Evolutionary conservation across 2,888 invertebrate species (phyloP), one percentile per base, ranked within the genome.

Genomic region (Calliopum simillimum): DNA sequence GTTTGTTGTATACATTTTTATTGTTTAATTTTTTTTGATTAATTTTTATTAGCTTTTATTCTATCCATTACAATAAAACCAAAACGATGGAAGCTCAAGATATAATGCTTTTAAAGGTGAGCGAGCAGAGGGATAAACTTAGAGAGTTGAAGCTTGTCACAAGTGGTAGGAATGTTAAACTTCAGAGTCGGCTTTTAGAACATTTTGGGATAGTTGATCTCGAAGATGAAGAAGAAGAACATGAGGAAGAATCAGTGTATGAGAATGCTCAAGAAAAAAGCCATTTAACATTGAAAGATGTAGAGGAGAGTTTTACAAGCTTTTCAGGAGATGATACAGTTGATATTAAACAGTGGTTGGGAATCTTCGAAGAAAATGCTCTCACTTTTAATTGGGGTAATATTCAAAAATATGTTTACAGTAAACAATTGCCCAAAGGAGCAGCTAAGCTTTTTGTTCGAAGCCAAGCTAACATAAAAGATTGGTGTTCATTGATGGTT

Each of bases 271-370:
- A 59, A 41, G 59, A 25, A 11, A 59, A 43, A 19, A 16, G 59
- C 43, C 2, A 43, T 14, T 56, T 59, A 16, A 43, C 59, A 41
- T 33, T 59, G 41, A 59, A 59, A 41, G 33, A 59, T 16, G 59
- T 59, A 16, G 59, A 59, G 19, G 59, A 59, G 33, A 59, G 59
- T 16, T 59, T 59, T 41, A 59, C 59, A 4, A 59, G 41, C 43
- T 59, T 59, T 59, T 41, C 59, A 41, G 41, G 43, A 25, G 41
- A 25, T 41, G 59, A 59, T 12, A 43, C 59, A 5, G 59, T 11
- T 43, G n/a, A n/a, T n/a, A n/a, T n/a, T n/a, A n/a, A n/a, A n/a
- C n/a, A n/a, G n/a, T n/a, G n/a, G n/a, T n/a, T n/a, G n/a, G n/a
- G n/a, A n/a, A n/a, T n/a, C n/a, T n/a, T n/a, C n/a, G n/a, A n/a